Base-by-base conservation (phyloP, 2,113 vertebrate species). In the Macquaria australasica region DNA sequence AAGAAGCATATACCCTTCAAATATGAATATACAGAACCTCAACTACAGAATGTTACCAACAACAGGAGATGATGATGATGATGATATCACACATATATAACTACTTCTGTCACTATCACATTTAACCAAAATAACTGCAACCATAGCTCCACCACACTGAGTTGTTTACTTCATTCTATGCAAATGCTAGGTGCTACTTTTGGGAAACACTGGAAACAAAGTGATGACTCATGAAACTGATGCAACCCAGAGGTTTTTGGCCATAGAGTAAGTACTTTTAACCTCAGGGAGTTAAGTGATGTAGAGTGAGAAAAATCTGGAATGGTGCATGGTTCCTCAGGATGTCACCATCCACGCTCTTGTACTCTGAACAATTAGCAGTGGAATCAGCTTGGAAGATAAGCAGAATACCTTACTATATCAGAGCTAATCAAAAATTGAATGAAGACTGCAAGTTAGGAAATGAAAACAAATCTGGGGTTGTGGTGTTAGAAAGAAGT, bases 141-240 rank as follows among this genome's bases (percentile, higher is more conserved):
- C 50, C 67, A 55, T 37, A 68, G 34, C 25, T 51, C 37, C 39
- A 39, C 18, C 43, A 51, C 45, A 70, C n/a, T 2, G 1, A 31
- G 59, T 64, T 82, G 31, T 83, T 88, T 78, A 56, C 45, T 43
- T 45, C 50, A 59, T n/a, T 68, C 60, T 80, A 64, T 85, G 79
- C 28, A 79, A 58, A 83, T 83, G 43, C 4, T 3, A 15, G 34
- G 16, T 81, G 31, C 31, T 67, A 43, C 28, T 60, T 60, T 66
- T 34, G 4, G 50, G 50, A 75, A 34, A 67, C 25, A 60, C 6
- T 45, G 20, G 37, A 45, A 15, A 43, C 4, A 76, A 83, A 48
- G 51, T 51, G 60, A 63, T 87, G 70, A 82, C 58, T 84, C 81
- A 55, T 66, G 60, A 43, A 70, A 43, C 41, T 58, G 18, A 69